Conservation (phyloP, 2,888 invertebrate species). For the Neoscelio sp. region DNA sequence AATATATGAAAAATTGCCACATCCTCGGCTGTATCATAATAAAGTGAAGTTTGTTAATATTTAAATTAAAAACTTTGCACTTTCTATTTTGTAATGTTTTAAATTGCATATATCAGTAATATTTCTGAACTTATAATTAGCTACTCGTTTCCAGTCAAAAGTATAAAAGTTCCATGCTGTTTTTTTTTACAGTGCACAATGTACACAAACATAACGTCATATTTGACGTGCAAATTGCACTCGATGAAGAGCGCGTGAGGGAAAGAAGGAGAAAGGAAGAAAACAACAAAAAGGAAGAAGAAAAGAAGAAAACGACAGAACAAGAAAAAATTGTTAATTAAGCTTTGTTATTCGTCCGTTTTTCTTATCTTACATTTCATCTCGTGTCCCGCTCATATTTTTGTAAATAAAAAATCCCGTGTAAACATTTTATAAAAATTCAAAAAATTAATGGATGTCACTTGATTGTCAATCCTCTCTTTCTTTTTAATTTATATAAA, state of each 20-base stretch:
- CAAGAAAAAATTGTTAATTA: not conserved
- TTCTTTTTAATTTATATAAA: constrained; percentile 47
- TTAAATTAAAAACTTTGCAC: no score
- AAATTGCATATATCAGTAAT: no score
- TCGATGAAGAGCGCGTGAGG: constrained; percentile 48
- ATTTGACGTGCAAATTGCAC: constrained; percentile 55
- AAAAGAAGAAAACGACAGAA: not conserved
- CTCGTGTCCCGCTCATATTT: constrained; percentile 80
- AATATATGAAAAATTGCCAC: no score
- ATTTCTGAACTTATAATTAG: no score
- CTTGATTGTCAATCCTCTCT: constrained; percentile 42
- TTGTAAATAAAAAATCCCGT: constrained; percentile 82
- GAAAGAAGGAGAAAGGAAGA: constrained; percentile 56
- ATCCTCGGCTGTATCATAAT: no score
- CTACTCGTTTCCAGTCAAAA: not conserved
- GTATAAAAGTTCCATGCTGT: no score
- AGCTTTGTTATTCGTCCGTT: not conserved
- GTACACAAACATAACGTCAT: not conserved
- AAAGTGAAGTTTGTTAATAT: no score
- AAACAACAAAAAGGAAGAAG: not conserved
- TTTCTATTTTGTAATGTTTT: no score
- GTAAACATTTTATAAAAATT: constrained; percentile 83
- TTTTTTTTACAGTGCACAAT: not conserved
- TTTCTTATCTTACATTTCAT: constrained; percentile 44
- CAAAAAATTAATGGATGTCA: constrained; percentile 65